These are phyloP conservation scores for Drosophila mayri DNA, from an alignment of 1,140 invertebrate species.

Conservation along the genomic window DNA sequence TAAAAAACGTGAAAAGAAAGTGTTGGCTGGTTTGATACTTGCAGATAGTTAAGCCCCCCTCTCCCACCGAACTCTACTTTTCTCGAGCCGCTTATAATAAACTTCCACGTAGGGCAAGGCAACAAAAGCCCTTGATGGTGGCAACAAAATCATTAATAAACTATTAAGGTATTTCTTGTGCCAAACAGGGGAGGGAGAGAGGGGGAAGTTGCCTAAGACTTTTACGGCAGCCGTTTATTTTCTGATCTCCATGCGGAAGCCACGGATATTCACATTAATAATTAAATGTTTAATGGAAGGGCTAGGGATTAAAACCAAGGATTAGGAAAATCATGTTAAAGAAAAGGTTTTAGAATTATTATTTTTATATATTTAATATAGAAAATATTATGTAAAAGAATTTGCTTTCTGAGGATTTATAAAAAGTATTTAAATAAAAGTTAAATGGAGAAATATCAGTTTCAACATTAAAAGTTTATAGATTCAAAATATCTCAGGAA, in stretches of 20 bases:
- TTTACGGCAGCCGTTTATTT: constrained; percentile 52
- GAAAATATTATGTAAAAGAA: too few species aligned
- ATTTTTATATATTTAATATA: too few species aligned
- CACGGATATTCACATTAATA: constrained; percentile 50
- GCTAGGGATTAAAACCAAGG: not conserved
- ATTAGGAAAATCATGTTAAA: not conserved
- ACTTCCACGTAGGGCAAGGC: constrained; percentile 55
- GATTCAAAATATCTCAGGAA: not conserved
- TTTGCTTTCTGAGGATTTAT: too few species aligned
- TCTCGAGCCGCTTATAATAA: constrained; percentile 69
- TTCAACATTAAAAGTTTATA: not conserved
- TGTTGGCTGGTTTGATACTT: constrained; percentile 75
- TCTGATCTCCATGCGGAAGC: constrained; percentile 57
- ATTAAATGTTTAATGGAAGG: too few species aligned
- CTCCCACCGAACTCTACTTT: constrained; percentile 18
- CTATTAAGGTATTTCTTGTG: constrained; percentile 76
- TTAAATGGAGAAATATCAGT: too few species aligned
- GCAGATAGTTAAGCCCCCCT: constrained; percentile 60
- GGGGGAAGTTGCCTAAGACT: constrained; percentile 13
- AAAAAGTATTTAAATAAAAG: not conserved
- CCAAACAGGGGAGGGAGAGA: not conserved
- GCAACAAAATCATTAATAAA: constrained; percentile 77
- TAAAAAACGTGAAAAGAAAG: constrained; percentile 79
- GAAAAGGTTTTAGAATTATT: not conserved
- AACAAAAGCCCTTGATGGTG: constrained; percentile 40